Conservation (phyloP, 2,888 invertebrate genomes). For the Metallyticus violacea region DNA sequence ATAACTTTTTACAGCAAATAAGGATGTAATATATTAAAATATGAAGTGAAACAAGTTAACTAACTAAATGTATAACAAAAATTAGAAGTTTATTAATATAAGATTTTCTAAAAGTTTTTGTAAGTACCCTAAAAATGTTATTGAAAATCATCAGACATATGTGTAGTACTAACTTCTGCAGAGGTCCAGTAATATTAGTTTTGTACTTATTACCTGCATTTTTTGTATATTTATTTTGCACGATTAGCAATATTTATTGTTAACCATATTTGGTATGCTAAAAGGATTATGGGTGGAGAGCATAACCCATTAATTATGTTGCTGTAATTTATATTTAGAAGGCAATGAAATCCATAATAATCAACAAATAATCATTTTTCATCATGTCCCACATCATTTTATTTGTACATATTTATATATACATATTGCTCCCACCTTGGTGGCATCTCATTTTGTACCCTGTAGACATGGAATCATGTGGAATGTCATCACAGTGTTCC, state of each 20-base stretch:
- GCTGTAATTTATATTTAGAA: slow-evolving; percentile 24
- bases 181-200: not conserved
- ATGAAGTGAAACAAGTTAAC: too few species aligned
- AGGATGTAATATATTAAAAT: too few species aligned
- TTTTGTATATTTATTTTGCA: slow-evolving; percentile 23
- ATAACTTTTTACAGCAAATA: too few species aligned
- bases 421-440: not conserved
- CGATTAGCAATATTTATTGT: slow-evolving; percentile 44
- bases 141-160: not conserved
- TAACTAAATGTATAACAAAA: not conserved
- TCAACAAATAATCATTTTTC: slow-evolving; percentile 11
- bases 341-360: slow-evolving; percentile 10
- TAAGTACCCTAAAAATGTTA: not conserved
- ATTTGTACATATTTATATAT: slow-evolving; percentile 33
- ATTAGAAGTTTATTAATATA: not conserved
- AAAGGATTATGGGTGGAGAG: slow-evolving; percentile 28
- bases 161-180: slow-evolving; percentile 20
- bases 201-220: not conserved
- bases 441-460: not conserved
- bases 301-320: slow-evolving; percentile 27
- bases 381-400: slow-evolving; percentile 10
- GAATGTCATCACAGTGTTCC: slow-evolving; percentile 63
- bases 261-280: slow-evolving; percentile 44
- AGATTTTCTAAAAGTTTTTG: not conserved
- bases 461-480: slow-evolving; percentile 44